Percentiles rank a stretch among this genome's conserved stretches.
phyloP scores from a whole-genome alignment of 2,113 vertebrate genomes.

The Tachysurus fulvidraco region DNA sequence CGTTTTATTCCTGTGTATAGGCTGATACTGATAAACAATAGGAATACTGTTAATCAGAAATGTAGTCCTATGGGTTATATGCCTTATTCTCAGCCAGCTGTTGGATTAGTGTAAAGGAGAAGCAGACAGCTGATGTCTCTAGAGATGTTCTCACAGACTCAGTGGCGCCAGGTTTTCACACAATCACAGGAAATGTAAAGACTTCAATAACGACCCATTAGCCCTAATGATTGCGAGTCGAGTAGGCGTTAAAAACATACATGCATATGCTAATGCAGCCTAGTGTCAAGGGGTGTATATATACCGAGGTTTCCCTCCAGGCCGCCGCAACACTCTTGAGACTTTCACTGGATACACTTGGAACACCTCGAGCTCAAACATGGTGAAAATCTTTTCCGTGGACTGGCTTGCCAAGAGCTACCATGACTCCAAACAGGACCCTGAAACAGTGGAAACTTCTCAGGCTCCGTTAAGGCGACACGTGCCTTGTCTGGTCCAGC shows the following conservation, averaged over 20 bases:
- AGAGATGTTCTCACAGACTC: constrained; percentile 70
- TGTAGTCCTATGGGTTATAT: not conserved
- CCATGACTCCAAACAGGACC: not conserved
- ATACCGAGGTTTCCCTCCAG: constrained; percentile 37
- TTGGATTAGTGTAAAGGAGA: constrained; percentile 55
- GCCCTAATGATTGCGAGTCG: constrained; percentile 73
- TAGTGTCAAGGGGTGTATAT: not conserved
- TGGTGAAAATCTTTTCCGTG: constrained; percentile 76
- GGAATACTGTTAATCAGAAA: not conserved
- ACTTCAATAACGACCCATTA: constrained; percentile 78
- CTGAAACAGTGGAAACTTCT: constrained; percentile 8
- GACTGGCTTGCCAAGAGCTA: constrained; percentile 84
- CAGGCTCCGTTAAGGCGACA: constrained; percentile 58
- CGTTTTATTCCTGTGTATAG: not conserved
- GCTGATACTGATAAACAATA: not conserved
- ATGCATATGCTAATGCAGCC: constrained; percentile 68
- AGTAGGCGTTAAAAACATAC: constrained; percentile 67
- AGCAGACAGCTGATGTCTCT: constrained; percentile 65
- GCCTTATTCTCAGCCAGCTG: constrained; percentile 40
- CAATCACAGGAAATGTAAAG: constrained; percentile 76
- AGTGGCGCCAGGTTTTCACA: constrained; percentile 75
- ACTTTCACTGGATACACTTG: constrained; percentile 43
- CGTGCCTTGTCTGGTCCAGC: constrained; percentile 71
- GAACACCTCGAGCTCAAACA: constrained; percentile 46
- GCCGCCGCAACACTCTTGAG: constrained; percentile 37